These are phyloP conservation scores for Nyctalus aviator DNA, from an alignment of 2,797 vertebrate species.

Conservation along the genomic window DNA sequence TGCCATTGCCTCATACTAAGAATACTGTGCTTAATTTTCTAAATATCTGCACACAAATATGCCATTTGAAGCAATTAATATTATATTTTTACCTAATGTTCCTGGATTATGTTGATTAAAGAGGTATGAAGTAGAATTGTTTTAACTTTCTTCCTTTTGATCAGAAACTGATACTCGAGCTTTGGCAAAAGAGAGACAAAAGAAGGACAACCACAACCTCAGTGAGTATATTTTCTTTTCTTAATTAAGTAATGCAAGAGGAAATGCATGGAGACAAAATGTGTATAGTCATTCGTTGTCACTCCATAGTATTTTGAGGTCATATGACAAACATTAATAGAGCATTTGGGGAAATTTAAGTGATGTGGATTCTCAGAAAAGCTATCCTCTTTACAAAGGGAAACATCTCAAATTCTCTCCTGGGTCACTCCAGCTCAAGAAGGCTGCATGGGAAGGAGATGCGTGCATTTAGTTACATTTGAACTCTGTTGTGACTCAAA, in stretches of 20 bases:
- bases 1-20: not conserved
- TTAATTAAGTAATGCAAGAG: not conserved
- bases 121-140: not conserved
- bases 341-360: conserved; percentile 50
- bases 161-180: conserved; percentile 95
- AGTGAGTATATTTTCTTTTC: conserved; percentile 90
- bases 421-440: not conserved
- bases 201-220: conserved; percentile 99
- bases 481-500: conserved; percentile 9
- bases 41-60: conserved; percentile 20
- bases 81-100: not conserved
- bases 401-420: not conserved
- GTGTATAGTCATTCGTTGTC: not conserved
- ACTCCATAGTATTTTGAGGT: not conserved
- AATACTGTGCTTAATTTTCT: not conserved
- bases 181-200: conserved; percentile 97
- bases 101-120: conserved; percentile 1
- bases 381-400: not conserved
- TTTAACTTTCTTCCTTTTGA: conserved; percentile 84
- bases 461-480: not conserved
- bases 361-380: not conserved
- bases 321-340: not conserved
- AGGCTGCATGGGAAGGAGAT: not conserved
- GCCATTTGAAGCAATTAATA: not conserved
- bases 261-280: not conserved